Evolutionary conservation across 2,888 invertebrate genomes (phyloP).

Genomic region (Lamellibrachia satsuma): DNA sequence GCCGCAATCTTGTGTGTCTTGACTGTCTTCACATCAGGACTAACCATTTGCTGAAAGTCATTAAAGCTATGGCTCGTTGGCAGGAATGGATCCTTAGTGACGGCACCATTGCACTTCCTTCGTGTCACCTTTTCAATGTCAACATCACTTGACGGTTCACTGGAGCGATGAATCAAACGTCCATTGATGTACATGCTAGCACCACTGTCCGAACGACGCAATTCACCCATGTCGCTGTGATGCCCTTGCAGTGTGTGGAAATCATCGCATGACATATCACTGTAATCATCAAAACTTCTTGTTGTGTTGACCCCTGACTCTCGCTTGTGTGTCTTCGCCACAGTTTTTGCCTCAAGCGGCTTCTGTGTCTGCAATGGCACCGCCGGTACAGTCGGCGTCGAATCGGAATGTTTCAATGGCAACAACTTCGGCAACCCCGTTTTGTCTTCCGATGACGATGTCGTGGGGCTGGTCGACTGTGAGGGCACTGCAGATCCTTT

Average conservation of each 20-base stretch:
- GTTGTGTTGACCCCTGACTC: background rate
- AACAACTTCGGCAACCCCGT: background rate
- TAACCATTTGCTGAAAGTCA: background rate
- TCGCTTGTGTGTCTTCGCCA: background rate
- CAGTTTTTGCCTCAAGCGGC: background rate
- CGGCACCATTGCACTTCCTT: no score
- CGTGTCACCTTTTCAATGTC: background rate
- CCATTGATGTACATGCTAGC: slow-evolving; percentile 53
- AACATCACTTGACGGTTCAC: background rate
- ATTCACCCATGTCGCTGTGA: slow-evolving; percentile 36
- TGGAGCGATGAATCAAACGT: slow-evolving; percentile 38
- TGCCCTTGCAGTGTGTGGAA: slow-evolving; percentile 30
- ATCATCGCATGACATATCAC: slow-evolving; percentile 38
- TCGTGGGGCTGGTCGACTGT: background rate
- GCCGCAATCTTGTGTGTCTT: background rate
- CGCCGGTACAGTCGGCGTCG: background rate
- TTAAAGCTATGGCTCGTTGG: background rate
- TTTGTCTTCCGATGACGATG: background rate
- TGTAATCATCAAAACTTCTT: slow-evolving; percentile 20
- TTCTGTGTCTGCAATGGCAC: background rate
- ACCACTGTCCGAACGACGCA: slow-evolving; percentile 58
- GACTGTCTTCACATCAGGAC: background rate
- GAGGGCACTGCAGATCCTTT: background rate
- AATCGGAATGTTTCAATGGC: background rate
- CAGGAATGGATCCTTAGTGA: background rate